Evolutionary conservation across 2,888 invertebrate species (phyloP).

Genomic region (Sialis lutaria): DNA sequence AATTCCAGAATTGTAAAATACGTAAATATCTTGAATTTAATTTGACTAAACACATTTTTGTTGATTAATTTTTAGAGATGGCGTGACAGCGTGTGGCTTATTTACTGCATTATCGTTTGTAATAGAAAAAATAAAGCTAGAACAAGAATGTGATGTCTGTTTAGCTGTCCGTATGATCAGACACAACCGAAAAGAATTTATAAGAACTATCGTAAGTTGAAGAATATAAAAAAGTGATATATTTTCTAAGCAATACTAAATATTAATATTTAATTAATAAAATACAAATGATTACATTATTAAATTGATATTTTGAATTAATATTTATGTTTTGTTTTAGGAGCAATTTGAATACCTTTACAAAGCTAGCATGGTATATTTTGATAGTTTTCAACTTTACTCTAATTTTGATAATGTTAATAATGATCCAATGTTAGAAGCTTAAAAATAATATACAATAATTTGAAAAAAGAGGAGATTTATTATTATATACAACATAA

Average conservation of each 20-base stretch:
- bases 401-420: slow-evolving; percentile 16
- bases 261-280: too few species aligned
- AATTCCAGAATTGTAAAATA: too few species aligned
- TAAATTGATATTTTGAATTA: too few species aligned
- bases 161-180: slow-evolving; percentile 27
- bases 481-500: too few species aligned
- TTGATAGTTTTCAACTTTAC: slow-evolving; percentile 20
- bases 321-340: slow-evolving; percentile 13
- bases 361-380: slow-evolving; percentile 19
- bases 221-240: too few species aligned
- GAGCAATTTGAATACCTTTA: slow-evolving; percentile 24
- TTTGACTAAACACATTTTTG: too few species aligned
- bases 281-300: too few species aligned
- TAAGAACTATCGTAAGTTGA: slow-evolving; percentile 8
- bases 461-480: too few species aligned
- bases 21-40: too few species aligned
- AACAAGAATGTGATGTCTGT: slow-evolving; percentile 30
- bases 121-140: slow-evolving; percentile 29
- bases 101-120: slow-evolving; percentile 26
- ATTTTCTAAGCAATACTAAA: too few species aligned
- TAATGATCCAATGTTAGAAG: too few species aligned
- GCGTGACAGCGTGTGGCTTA: slow-evolving; percentile 27
- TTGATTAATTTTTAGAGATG: slow-evolving; percentile 21
- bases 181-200: slow-evolving; percentile 24
- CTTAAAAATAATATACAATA: too few species aligned